Evolutionary conservation across 2,113 vertebrate genomes (phyloP).

Genomic region (Notechis scutatus): DNA sequence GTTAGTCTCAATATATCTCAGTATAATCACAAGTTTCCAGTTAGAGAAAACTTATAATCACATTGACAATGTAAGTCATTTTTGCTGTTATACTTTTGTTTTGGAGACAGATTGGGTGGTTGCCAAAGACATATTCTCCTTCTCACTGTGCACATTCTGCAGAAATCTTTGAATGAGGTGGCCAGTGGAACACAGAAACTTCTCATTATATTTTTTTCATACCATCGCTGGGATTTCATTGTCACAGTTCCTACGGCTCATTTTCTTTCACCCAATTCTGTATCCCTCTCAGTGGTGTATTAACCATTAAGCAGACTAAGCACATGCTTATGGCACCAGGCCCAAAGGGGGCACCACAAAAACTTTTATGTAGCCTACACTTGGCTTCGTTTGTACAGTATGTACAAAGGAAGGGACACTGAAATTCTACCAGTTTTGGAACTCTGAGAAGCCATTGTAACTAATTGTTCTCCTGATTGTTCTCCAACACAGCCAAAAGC

Average conservation of each 20-base stretch:
- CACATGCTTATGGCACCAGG: too few relatives aligned
- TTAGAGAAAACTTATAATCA: not conserved
- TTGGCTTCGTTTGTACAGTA: too few relatives aligned
- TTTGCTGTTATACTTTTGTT: too few relatives aligned
- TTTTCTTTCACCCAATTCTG: too few relatives aligned
- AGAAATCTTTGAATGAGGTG: not conserved
- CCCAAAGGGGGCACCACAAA: too few relatives aligned
- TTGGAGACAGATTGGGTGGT: too few relatives aligned
- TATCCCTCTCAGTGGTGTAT: too few relatives aligned
- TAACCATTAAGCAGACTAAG: too few relatives aligned
- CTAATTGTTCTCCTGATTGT: not conserved
- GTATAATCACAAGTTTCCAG: not conserved
- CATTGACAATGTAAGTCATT: too few relatives aligned
- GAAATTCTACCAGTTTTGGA: not conserved
- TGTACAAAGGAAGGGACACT: too few relatives aligned
- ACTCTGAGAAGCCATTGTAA: not conserved
- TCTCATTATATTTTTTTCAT: not conserved
- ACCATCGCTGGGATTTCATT: not conserved
- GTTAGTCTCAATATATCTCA: not conserved
- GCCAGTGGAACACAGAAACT: not conserved
- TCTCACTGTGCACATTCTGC: not conserved
- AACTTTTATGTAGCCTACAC: too few relatives aligned
- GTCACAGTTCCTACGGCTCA: too few relatives aligned
- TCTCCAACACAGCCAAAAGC: not conserved
- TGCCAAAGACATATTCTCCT: not conserved